Evolutionary conservation across 2,797 vertebrate species (phyloP), one percentile per base, ranked within the genome.

Genomic region (Acridotheres tristis): DNA sequence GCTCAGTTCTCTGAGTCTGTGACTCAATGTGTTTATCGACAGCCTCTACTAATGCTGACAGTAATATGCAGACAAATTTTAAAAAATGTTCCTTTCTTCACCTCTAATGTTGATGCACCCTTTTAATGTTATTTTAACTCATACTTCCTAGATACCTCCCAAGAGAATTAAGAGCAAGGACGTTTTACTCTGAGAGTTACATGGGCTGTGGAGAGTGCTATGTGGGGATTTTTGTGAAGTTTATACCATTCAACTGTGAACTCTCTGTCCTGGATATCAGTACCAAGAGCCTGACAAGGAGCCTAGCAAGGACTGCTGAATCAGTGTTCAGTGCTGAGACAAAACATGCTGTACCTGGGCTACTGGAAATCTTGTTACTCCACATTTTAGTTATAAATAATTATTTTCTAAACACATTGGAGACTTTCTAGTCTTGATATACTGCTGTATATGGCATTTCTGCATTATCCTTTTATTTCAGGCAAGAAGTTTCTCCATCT

Each of bases 181-280:
- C 5, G n/a, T 74, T 63, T 62, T 48, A 26, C 10, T 38, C 12
- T 45, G 27, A 34, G 17, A 42, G 8, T 47, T 62, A 43, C 3
- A 17, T 22, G 15, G 29, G 38, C 40, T 4, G 1, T 18, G 16
- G n/a, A 0, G 0, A 62, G 16, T 38, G 22, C n/a, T 27, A 5
- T 1, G 2, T 43, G 26, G 18, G 11, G 16, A 34, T 81, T 26
- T 11, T 81, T 54, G 26, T 42, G 26, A 58, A 6, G 9, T 75
- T 88, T 78, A 38, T 36, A 20, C 10, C 4, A 34, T 84, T 74
- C 45, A 51, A 32, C 17, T 48, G 16, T 40, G 88, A 72, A n/a
- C 16, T 51, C n/a, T 77, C 11, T 30, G 12, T 23, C 20, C 13
- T 54, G 22, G 32, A 23, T 63, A 57, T 43, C n/a, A 53, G 27